Base-by-base conservation (phyloP, 1,140 invertebrate species). In the Drepana arcuata region DNA sequence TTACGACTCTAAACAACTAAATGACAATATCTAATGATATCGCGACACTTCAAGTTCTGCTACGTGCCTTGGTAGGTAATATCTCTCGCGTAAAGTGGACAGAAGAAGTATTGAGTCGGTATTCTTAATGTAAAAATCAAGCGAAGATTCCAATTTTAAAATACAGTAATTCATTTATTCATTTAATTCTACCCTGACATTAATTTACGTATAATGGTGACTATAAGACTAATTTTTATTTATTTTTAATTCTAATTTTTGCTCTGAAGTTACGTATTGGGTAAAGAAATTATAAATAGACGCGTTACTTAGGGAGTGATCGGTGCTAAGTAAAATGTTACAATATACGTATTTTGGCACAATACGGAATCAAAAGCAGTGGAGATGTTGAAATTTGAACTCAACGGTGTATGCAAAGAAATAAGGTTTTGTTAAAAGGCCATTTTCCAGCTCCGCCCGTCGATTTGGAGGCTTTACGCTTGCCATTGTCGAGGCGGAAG, bases 181-280 rank as follows among this genome's bases (percentile, higher is more conserved):
- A 55, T 75, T 56, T 66, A 71, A 70, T 61, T 83, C 83, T 84
- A 84, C 83, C 83, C 83, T 84, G 83, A 83, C 78, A 80, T 74
- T 78, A 82, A 82, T 82, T 84, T 84, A 84, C 83, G 83, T 84
- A 84, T 84, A 82, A 79, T 80, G 70, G 78, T 79, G 75, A 78
- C 67, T 77, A 79, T 69, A 49, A 73, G 49, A 70, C 70, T 78
- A 77, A 74, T 54, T 65, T 64, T 74, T 68, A 63, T 55, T 54
- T 78, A 77, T 73, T 54, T 65, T 64, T 74, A 66, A 63, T 55
- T 54, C 62, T 69, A 66, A 68, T 60, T 68, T 70, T 75, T 70
- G 57, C 62, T 68, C 53, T 46, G 53, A 55, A 54, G 48, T 72
- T 64, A 71, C 61, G 60, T 68, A 70, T 65, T 11, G 16, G 11